Conservation (phyloP, 2,113 vertebrate species). For the Brevimyrus niger region DNA sequence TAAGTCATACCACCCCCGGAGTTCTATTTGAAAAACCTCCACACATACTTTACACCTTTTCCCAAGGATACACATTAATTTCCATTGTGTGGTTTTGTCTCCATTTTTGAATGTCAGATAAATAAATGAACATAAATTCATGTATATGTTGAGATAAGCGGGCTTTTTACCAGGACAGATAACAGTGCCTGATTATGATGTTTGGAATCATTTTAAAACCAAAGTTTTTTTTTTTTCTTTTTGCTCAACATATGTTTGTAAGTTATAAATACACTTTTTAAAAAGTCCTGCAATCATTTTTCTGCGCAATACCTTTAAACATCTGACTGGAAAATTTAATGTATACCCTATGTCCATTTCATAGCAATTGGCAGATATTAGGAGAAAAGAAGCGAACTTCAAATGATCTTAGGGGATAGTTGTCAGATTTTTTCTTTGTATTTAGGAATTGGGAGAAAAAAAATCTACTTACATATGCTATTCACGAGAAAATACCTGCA, state of each 20-base stretch:
- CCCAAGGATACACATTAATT: neutral
- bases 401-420: neutral
- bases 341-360: neutral
- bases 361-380: neutral
- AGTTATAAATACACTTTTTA: neutral
- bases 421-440: neutral
- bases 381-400: neutral
- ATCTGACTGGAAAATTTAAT: neutral
- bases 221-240: neutral
- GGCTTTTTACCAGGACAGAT: neutral
- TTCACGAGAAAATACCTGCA: neutral
- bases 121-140: neutral
- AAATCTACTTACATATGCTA: neutral
- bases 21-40: neutral
- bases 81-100: neutral
- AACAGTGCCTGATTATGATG: neutral
- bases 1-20: neutral
- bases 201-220: neutral
- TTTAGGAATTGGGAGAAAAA: neutral
- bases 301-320: neutral
- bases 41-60: conserved; percentile 11
- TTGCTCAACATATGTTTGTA: neutral
- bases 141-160: neutral
- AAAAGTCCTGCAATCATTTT: neutral
- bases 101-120: neutral